Conservation (phyloP, 2,888 invertebrate genomes). For the Scaeva pyrastri region DNA sequence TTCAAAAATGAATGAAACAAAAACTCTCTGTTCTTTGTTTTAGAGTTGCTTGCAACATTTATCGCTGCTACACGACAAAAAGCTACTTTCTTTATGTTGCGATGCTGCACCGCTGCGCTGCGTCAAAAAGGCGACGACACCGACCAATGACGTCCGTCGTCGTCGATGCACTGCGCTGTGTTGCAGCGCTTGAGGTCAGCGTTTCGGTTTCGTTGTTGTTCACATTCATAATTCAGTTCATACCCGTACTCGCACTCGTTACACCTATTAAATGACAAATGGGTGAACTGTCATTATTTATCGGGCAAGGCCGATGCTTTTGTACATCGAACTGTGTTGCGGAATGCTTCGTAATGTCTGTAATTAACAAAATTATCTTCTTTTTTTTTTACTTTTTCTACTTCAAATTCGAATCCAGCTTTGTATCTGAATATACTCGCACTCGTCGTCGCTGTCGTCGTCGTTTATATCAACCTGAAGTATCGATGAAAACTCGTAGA, state of each 20-base stretch:
- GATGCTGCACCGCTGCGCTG: conserved; percentile 5
- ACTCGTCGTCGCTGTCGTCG: too few relatives aligned
- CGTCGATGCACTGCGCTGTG: neutral
- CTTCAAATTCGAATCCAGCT: conserved; percentile 3
- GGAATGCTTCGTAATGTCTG: conserved; percentile 28
- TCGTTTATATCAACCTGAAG: neutral
- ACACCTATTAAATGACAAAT: conserved; percentile 40
- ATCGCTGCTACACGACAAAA: conserved; percentile 8
- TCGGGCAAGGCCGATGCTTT: conserved; percentile 30
- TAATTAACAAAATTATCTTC: conserved; percentile 43
- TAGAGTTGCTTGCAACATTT: neutral
- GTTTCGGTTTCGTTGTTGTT: conserved; percentile 32
- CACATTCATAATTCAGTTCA: too few relatives aligned
- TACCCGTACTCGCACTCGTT: too few relatives aligned
- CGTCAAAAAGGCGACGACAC: too few relatives aligned
- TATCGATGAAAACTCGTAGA: neutral
- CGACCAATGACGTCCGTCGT: too few relatives aligned
- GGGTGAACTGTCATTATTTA: conserved; percentile 62
- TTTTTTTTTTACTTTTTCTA: neutral
- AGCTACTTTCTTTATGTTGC: conserved; percentile 53
- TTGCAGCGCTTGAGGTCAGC: conserved; percentile 58
- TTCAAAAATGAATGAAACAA: conserved; percentile 28
- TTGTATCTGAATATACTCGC: too few relatives aligned
- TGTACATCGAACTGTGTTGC: conserved; percentile 8
- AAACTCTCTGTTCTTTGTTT: conserved; percentile 58